These are phyloP conservation scores for Thalassarche chlororhynchos DNA, from an alignment of 2,113 vertebrate species.

Conservation along the genomic window DNA sequence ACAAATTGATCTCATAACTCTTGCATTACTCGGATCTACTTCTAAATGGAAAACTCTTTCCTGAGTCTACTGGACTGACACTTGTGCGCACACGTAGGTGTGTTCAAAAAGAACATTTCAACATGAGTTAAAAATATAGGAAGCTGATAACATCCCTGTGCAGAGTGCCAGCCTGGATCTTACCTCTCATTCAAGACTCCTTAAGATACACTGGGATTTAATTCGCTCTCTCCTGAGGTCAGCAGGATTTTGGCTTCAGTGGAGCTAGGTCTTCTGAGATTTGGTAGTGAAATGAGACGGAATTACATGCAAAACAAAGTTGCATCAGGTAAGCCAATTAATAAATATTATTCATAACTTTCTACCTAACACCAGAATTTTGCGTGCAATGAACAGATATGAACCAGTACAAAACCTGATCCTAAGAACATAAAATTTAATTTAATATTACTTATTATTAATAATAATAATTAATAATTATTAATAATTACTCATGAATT, in stretches of 20 bases:
- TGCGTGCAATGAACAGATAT: background rate
- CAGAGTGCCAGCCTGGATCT: background rate
- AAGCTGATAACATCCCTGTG: background rate
- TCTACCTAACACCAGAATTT: background rate
- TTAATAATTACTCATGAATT: no score
- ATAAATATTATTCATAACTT: background rate
- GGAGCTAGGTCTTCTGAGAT: background rate
- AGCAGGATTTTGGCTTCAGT: background rate
- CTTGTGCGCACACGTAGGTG: background rate
- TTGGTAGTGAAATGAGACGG: background rate
- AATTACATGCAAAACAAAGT: background rate
- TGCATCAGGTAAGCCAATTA: background rate
- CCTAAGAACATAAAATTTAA: background rate
- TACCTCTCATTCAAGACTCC: background rate
- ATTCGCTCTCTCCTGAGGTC: background rate
- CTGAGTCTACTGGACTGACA: background rate
- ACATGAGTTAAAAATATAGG: background rate
- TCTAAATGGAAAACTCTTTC: background rate
- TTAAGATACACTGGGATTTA: background rate
- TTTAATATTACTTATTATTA: no score
- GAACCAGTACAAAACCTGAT: background rate
- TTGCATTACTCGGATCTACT: background rate
- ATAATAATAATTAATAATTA: no score
- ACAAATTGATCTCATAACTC: slow-evolving; percentile 15
- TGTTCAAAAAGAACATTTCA: background rate